A percentile compares a stretch with the other conserved stretches of the same genome.
Conservation (phyloP, 2,888 invertebrate genomes). For the Zygogramma bicolorata region DNA sequence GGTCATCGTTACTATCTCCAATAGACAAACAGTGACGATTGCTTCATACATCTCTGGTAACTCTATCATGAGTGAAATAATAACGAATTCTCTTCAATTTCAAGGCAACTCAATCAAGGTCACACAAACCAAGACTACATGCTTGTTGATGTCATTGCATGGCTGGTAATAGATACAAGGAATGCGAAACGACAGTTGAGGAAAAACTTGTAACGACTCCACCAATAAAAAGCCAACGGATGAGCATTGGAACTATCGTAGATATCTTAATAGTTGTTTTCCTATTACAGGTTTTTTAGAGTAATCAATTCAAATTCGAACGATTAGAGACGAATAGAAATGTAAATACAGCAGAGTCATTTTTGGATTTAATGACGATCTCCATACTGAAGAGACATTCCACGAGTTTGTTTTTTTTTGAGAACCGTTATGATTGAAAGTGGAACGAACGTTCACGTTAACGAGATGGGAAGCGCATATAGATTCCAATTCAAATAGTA, state of each 20-base stretch:
- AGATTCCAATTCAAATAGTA: too few species aligned
- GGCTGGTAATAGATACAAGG: neutral
- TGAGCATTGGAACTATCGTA: slow-evolving; percentile 29
- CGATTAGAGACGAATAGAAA: slow-evolving; percentile 48
- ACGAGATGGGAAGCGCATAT: neutral
- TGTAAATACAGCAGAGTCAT: slow-evolving; percentile 47
- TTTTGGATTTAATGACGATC: slow-evolving; percentile 43
- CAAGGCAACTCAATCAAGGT: slow-evolving; percentile 6
- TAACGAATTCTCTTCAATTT: too few species aligned
- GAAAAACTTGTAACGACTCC: slow-evolving; percentile 14
- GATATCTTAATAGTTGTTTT: slow-evolving; percentile 50
- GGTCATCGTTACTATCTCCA: too few species aligned
- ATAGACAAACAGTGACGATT: too few species aligned
- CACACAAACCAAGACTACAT: slow-evolving; percentile 13
- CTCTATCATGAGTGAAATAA: too few species aligned
- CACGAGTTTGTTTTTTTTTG: neutral
- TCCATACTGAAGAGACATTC: neutral
- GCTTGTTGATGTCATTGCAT: neutral
- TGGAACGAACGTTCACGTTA: neutral
- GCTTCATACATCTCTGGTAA: too few species aligned
- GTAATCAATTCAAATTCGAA: slow-evolving; percentile 47
- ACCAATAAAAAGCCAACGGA: slow-evolving; percentile 13
- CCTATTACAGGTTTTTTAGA: slow-evolving; percentile 47
- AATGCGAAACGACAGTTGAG: slow-evolving; percentile 11
- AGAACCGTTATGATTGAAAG: neutral